Base-by-base conservation (phyloP, 2,888 invertebrate species). In the Pollenia amentaria region DNA sequence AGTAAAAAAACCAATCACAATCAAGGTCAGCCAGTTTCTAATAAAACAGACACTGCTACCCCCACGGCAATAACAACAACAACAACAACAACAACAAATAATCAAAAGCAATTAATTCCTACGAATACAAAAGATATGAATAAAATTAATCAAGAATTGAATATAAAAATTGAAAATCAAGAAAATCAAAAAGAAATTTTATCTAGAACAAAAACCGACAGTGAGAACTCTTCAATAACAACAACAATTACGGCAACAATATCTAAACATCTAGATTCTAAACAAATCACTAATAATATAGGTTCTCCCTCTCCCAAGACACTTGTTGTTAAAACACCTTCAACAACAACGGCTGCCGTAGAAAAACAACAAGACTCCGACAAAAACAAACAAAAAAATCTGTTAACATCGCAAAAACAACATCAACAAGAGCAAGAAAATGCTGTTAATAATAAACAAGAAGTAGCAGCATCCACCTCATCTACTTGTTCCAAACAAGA, bases 11-110 rank as follows among this genome's bases (percentile, higher is more conserved):
- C 14, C 62, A 62, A 76, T 72, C 69, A 76, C 44, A 70, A 73
- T 73, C 80, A 87, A 87, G 87, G 87, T 87, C 84, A 87, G 84
- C 84, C 44, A 87, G 87, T 87, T 87, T 80, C 21, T 51, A 57
- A 11, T 51, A 44, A 82, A 14, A 78, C 82, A 77, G 55, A 29
- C n/a, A 79, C 48, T 62, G 65, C 62, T 29, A 64, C n/a, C 42
- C n/a, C 40, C 62, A 4, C 83, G 55, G 53, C 53, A 73, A 12
- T 77, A 51, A 60, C 53, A 42, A 79, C 48, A n/a, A 57, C 77
- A 38, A 46, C 44, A 9, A 64, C 40, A 29, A 72, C 42, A 44
- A 69, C 67, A 46, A 7, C 55, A 40, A 84, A 21, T 44, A 75
- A 76, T 67, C 76, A 76, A 69, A 69, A 21, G 14, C 29, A 51